These are phyloP conservation scores for Elachura formosa DNA, from an alignment of 2,113 vertebrate genomes.

Conservation along the genomic window DNA sequence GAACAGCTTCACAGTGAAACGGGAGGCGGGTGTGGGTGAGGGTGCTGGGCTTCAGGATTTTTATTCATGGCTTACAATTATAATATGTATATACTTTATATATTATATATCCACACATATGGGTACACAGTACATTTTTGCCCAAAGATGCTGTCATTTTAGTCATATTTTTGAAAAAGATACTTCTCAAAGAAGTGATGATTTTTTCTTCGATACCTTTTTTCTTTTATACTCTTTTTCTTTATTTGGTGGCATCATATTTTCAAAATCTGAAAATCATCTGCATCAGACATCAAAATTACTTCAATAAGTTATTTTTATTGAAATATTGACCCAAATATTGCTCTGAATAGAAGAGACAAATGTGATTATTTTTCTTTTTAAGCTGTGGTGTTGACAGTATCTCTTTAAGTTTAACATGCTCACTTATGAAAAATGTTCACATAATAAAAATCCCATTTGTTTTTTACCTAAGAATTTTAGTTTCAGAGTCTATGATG, in stretches of 20 bases:
- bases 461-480: conserved; percentile 33
- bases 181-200: background rate
- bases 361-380: background rate
- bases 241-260: background rate
- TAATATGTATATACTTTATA: background rate
- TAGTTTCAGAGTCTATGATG: conserved; percentile 43
- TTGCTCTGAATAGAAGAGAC: background rate
- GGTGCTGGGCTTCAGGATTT: background rate
- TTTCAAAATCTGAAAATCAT: background rate
- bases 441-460: conserved; percentile 1
- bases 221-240: background rate
- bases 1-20: background rate
- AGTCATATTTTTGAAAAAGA: background rate
- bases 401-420: conserved; percentile 8
- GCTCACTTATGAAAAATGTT: background rate
- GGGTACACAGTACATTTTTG: background rate
- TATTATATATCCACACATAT: no score
- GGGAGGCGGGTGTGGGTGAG: background rate
- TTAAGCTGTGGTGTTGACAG: background rate
- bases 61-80: background rate
- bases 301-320: background rate
- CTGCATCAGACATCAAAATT: background rate
- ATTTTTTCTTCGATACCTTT: background rate
- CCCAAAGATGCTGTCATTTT: background rate
- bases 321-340: background rate